Percentiles rank a stretch among this genome's conserved stretches.
Evolutionary conservation across 2,888 invertebrate species (phyloP).

Genomic region (Germaria angustata): DNA sequence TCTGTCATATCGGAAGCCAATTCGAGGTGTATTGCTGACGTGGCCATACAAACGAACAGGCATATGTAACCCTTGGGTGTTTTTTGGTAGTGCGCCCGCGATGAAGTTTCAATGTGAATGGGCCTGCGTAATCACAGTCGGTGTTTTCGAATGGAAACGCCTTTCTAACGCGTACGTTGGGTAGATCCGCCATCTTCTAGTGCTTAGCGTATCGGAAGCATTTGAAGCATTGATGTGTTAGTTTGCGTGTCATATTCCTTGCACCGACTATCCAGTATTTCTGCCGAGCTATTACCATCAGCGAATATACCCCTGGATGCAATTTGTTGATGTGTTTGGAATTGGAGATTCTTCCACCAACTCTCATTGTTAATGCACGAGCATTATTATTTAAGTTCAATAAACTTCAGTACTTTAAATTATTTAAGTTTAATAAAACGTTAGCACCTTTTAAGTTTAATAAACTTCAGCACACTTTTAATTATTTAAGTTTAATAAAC

Average conservation of each 20-base stretch:
- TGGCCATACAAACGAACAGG: slow-evolving; percentile 45
- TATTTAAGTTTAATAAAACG: too few species aligned
- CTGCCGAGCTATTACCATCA: slow-evolving; percentile 60
- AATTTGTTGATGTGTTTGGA: slow-evolving; percentile 20
- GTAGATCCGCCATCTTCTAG: slow-evolving; percentile 51
- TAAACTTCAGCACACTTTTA: too few species aligned
- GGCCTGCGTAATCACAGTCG: slow-evolving; percentile 50
- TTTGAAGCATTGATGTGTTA: slow-evolving; percentile 36
- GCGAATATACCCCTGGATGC: slow-evolving; percentile 53
- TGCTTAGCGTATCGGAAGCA: slow-evolving; percentile 51
- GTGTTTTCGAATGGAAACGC: slow-evolving; percentile 43
- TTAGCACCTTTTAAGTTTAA: too few species aligned
- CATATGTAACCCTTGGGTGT: slow-evolving; percentile 11
- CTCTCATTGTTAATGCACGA: too few species aligned
- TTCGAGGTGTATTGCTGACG: slow-evolving; percentile 32
- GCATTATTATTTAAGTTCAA: too few species aligned
- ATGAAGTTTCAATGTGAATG: slow-evolving; percentile 2
- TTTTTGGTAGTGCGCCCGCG: background rate
- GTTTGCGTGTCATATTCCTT: slow-evolving; percentile 49
- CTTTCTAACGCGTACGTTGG: slow-evolving; percentile 34
- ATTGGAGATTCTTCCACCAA: too few species aligned
- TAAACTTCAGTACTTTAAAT: too few species aligned
- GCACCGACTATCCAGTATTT: slow-evolving; percentile 60
- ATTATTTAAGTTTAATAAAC: too few species aligned
- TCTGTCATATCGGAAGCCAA: slow-evolving; percentile 27